Conservation (phyloP, 2,888 invertebrate species). For the Laothoe populi region DNA sequence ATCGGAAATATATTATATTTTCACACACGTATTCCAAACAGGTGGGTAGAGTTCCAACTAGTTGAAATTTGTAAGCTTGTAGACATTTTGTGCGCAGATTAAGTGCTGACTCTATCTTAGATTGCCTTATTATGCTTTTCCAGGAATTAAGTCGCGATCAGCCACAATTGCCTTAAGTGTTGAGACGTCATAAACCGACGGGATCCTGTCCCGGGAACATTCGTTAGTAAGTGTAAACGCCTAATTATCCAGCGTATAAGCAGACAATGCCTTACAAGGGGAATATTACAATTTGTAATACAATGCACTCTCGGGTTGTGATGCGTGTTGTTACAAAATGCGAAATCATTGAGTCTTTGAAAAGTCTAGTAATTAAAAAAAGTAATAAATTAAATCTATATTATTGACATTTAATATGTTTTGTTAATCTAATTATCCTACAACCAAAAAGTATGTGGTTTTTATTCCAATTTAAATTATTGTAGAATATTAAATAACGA, state of each 20-base stretch:
- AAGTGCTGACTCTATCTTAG: too few species aligned
- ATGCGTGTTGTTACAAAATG: slow-evolving; percentile 15
- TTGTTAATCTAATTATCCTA: too few species aligned
- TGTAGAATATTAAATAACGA: too few species aligned
- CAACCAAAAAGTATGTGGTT: too few species aligned
- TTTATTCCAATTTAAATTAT: too few species aligned
- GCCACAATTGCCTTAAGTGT: slow-evolving; percentile 11
- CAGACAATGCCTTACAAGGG: slow-evolving; percentile 50
- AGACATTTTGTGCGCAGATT: too few species aligned
- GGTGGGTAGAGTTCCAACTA: too few species aligned
- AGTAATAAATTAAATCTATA: too few species aligned
- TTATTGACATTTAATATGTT: too few species aligned
- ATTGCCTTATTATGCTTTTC: neutral
- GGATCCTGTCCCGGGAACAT: slow-evolving; percentile 18
- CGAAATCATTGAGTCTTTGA: neutral
- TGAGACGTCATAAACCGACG: slow-evolving; percentile 14
- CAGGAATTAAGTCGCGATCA: slow-evolving; percentile 8
- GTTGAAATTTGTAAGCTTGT: too few species aligned
- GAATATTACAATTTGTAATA: slow-evolving; percentile 80
- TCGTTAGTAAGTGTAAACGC: slow-evolving; percentile 19
- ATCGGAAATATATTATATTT: neutral
- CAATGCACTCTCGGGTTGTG: slow-evolving; percentile 50
- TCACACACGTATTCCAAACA: too few species aligned
- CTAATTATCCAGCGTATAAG: slow-evolving; percentile 33
- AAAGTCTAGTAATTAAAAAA: neutral